Base-by-base conservation (phyloP, 2,888 invertebrate genomes). In the Drosophila melanosoma region DNA sequence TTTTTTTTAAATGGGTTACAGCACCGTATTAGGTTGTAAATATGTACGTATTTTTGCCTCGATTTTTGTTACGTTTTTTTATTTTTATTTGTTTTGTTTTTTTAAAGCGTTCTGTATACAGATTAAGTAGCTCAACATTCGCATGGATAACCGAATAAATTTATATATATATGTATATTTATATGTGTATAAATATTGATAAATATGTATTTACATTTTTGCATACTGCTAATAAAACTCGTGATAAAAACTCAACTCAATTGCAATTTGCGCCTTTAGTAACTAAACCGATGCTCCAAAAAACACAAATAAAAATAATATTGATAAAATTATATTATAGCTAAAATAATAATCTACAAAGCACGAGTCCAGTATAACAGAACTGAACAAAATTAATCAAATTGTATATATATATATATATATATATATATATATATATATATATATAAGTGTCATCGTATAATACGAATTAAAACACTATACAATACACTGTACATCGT, bases 41-140 rank as follows among this genome's bases (percentile, higher is more conserved):
- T 79, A 62, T 69, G 54, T 60, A 38, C n/a, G 54, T 32, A 42
- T 57, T 32, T 58, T 61, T 65, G 52, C 56, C 57, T 56, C 64
- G 59, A 76, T 73, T 57, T 45, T 49, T 32, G 20, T 42, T n/a
- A n/a, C n/a, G 1, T 26, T n/a, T 4, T 15, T 23, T 15, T 32
- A 10, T 35, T 57, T 36, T 61, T 33, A 17, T 51, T n/a, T 61
- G n/a, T 36, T 40, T 4, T 48, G 5, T 26, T 53, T 23, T 32
- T 56, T 48, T 54, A 35, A 65, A 67, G 72, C 67, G 54, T 56
- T 81, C 51, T 67, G 85, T 60, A 40, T 82, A 69, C 73, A 82
- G 57, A 79, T 87, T 82, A 87, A 84, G 82, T 84, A 84, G 84
- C 82, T 87, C 69, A 79, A 81, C 70, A 76, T 79, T 79, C 69